Evolutionary conservation across 2,797 vertebrate species (phyloP).

Genomic region (Enteromius treurensis): DNA sequence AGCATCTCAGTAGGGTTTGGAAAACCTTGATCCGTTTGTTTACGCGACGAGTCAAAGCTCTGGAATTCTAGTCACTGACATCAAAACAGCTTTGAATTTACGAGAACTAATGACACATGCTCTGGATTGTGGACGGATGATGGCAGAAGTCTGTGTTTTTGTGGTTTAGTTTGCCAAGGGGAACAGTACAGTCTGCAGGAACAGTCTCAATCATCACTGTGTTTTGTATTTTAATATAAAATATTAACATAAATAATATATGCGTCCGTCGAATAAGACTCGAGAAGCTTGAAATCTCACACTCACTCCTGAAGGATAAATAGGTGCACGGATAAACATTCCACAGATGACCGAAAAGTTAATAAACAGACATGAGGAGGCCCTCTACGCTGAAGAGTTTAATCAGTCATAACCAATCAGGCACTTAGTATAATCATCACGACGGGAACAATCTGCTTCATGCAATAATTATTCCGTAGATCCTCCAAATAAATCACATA

Average conservation of each 20-base stretch:
- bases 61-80: constrained; percentile 14
- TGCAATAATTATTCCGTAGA: not conserved
- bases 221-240: not conserved
- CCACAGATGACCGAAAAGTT: not conserved
- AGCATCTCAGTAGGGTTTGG: constrained; percentile 3
- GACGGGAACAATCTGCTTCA: not conserved
- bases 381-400: not conserved
- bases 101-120: constrained; percentile 34
- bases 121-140: constrained; percentile 17
- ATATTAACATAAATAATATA: not conserved
- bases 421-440: not conserved
- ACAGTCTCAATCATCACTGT: not conserved
- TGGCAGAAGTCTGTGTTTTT: constrained; percentile 19
- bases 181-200: not conserved
- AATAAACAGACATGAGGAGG: constrained; percentile 24
- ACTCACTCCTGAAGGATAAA: not conserved
- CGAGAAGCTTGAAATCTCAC: not conserved
- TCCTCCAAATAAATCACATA: constrained; percentile 22
- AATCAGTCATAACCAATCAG: constrained; percentile 2
- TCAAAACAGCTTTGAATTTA: constrained; percentile 34
- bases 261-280: not conserved
- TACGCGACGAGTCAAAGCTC: not conserved
- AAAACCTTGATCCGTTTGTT: constrained; percentile 1
- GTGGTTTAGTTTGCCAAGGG: constrained; percentile 1
- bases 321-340: constrained; percentile 21